Base-by-base conservation (phyloP, 2,113 vertebrate species). In the Menidia beryllina region DNA sequence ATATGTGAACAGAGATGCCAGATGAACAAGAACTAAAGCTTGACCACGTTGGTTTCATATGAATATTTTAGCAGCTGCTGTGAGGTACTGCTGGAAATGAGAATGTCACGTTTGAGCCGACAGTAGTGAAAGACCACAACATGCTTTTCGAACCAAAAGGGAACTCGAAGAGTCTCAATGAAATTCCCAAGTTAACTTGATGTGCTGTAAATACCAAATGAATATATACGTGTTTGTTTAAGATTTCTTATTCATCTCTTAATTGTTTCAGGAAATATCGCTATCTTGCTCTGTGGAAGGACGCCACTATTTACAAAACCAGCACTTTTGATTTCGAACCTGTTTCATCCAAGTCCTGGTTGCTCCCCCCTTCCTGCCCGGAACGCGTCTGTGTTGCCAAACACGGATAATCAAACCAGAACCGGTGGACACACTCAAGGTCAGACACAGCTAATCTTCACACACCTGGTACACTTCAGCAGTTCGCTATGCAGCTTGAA, bases 401-500 rank as follows among this genome's bases (percentile, higher is more conserved):
- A 86, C 90, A 90, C 90, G 87, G 87, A 90, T 86, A 88, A 88
- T 72, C 85, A 67, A 88, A 86, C 68, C 80, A 74, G 66, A 74
- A 65, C 77, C 72, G 54, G 84, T 77, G 86, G 82, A 88, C 72
- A 45, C 76, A 7, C n/a, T 77, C 69, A 78, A 85, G 90, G 84
- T 87, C 87, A 85, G 57, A 81, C 59, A 27, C 77, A 64, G 51
- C 64, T 72, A 69, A 73, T 87, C 87, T 72, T 55, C 67, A 64
- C 68, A 36, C 83, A 90, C 91, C 89, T 91, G 93, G 91, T 71
- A 90, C 94, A 95, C 81, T 61, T 88, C 91, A 91, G 90, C 90
- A 94, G 95, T 94, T 67, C 95, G 95, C 96, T 97, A 99, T 99
- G 97, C 97, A 99, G 97, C 97, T 99, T 95, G 97, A 99, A 96